Percentiles rank a stretch among this genome's conserved stretches.
Evolutionary conservation across 2,888 invertebrate genomes (phyloP).

Genomic region (Baccha elongata): DNA sequence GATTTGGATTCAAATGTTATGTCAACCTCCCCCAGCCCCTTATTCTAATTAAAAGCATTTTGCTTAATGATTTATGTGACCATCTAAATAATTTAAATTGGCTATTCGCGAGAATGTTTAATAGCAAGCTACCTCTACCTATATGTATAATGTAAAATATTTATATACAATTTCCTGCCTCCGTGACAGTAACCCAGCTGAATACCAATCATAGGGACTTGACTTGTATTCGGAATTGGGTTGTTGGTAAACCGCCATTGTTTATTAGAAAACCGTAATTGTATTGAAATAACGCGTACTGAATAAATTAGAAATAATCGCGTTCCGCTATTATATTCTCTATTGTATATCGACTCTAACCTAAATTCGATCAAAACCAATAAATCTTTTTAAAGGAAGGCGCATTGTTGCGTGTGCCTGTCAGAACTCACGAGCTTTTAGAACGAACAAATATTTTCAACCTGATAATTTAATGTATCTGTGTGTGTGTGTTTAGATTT

Average conservation of each 20-base stretch:
- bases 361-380: slow-evolving; percentile 51
- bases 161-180: slow-evolving; percentile 11
- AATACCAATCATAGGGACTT: slow-evolving; percentile 27
- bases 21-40: too few species aligned
- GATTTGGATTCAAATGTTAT: too few species aligned
- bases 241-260: slow-evolving; percentile 37
- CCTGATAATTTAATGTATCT: slow-evolving; percentile 46
- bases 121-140: too few species aligned
- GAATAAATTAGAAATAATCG: slow-evolving; percentile 62
- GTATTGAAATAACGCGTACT: slow-evolving; percentile 59
- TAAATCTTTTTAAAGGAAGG: slow-evolving; percentile 40
- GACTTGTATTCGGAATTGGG: not conserved
- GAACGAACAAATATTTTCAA: slow-evolving; percentile 49
- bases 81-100: not conserved
- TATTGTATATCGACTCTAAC: slow-evolving; percentile 8
- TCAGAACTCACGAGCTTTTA: not conserved
- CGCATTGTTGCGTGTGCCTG: slow-evolving; percentile 33
- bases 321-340: slow-evolving; percentile 20
- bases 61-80: slow-evolving; percentile 34
- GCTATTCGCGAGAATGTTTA: too few species aligned
- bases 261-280: slow-evolving; percentile 50
- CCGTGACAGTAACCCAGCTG: slow-evolving; percentile 16
- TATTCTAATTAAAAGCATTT: slow-evolving; percentile 1
- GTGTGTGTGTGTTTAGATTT: slow-evolving; percentile 31
- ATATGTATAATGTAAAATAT: not conserved